Evolutionary conservation across 2,888 invertebrate genomes (phyloP).

Genomic region (Lysandra bellargus): DNA sequence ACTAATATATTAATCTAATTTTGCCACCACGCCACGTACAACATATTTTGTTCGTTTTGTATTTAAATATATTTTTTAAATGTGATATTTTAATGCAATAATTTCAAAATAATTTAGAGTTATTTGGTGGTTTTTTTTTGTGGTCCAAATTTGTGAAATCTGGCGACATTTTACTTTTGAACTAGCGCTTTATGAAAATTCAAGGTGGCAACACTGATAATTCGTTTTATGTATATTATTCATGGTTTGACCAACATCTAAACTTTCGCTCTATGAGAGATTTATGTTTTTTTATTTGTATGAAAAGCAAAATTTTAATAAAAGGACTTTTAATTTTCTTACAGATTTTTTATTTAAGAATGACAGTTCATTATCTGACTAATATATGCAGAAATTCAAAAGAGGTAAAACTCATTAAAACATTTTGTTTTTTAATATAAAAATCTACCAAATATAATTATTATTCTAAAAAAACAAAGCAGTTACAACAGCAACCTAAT

Average conservation of each 20-base stretch:
- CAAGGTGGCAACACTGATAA: too few relatives aligned
- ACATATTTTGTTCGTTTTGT: too few relatives aligned
- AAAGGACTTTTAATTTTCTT: constrained; percentile 1
- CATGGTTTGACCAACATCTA: not conserved
- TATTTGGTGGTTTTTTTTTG: too few relatives aligned
- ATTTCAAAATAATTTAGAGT: too few relatives aligned
- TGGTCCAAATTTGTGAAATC: too few relatives aligned
- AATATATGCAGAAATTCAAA: not conserved
- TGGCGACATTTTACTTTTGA: too few relatives aligned
- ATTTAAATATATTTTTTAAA: too few relatives aligned
- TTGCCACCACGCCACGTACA: too few relatives aligned
- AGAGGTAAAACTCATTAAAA: not conserved
- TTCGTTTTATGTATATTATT: too few relatives aligned
- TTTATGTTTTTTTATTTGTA: constrained; percentile 1
- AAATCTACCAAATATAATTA: not conserved
- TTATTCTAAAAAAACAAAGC: not conserved
- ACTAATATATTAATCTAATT: too few relatives aligned
- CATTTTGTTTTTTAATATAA: not conserved
- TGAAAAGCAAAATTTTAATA: not conserved
- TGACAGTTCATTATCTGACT: not conserved
- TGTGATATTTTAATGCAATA: too few relatives aligned
- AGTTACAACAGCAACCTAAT: not conserved
- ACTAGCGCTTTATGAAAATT: too few relatives aligned
- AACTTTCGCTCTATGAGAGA: not conserved
- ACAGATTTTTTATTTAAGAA: not conserved